Evolutionary conservation across 2,797 vertebrate species (phyloP).

Genomic region (Sebastes oblongus): DNA sequence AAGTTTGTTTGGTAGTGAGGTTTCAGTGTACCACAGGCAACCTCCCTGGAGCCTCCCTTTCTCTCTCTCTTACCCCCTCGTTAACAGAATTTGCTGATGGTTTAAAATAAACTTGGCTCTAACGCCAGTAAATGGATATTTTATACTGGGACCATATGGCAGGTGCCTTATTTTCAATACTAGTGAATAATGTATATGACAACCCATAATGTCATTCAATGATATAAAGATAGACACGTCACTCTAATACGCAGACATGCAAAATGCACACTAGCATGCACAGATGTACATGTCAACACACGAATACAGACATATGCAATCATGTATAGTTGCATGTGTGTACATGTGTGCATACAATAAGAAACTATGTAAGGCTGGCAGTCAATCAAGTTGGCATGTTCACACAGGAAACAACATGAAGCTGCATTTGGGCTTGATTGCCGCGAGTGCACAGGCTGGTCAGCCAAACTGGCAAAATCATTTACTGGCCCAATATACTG

Average conservation of each 20-base stretch:
- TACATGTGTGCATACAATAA: not conserved
- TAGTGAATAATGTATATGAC: conserved; percentile 74
- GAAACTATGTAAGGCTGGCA: not conserved
- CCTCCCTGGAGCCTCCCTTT: conserved; percentile 36
- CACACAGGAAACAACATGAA: not conserved
- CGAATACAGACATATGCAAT: not conserved
- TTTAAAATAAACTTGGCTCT: conserved; percentile 57
- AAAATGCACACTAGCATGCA: conserved; percentile 5
- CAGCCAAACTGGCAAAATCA: not conserved
- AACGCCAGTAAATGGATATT: conserved; percentile 54
- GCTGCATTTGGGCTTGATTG: not conserved
- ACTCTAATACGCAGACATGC: not conserved
- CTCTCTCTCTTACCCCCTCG: conserved; percentile 12
- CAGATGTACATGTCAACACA: not conserved
- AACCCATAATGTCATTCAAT: conserved; percentile 35
- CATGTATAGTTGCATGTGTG: not conserved
- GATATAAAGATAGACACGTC: conserved; percentile 20
- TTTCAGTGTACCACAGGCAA: conserved; percentile 23
- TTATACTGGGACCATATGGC: conserved; percentile 70
- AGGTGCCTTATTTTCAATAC: conserved; percentile 62
- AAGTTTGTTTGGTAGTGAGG: conserved; percentile 40
- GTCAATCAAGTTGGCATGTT: not conserved
- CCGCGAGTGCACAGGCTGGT: not conserved
- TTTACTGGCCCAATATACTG: too few species aligned
- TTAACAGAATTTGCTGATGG: conserved; percentile 68